Conservation (phyloP, 2,888 invertebrate species). For the Teleogryllus oceanicus region DNA sequence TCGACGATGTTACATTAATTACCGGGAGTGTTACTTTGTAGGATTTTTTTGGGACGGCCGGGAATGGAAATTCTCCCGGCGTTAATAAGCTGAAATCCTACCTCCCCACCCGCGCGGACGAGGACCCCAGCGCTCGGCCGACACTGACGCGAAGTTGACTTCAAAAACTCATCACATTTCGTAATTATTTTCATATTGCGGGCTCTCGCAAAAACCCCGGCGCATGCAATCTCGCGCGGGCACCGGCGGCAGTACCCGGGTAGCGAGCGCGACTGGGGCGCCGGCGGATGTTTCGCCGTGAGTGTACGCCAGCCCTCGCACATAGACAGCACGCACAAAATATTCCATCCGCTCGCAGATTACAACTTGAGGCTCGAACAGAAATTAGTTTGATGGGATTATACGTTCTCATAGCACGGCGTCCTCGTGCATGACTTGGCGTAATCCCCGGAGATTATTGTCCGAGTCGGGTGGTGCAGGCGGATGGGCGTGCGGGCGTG, state of each 20-base stretch:
- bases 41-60: background rate
- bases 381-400: constrained; percentile 18
- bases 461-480: background rate
- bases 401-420: constrained; percentile 1
- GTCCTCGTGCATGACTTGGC: background rate
- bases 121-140: background rate
- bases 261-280: too few relatives aligned
- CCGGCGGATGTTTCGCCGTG: too few relatives aligned
- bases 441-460: constrained; percentile 18
- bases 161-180: constrained; percentile 18
- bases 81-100: constrained; percentile 18
- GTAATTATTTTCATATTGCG: constrained; percentile 18
- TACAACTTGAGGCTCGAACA: constrained; percentile 18
- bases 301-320: background rate
- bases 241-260: too few relatives aligned
- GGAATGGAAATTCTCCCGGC: background rate
- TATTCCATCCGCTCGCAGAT: constrained; percentile 1
- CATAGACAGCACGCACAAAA: background rate
- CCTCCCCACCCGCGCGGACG: background rate
- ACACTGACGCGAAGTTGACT: background rate
- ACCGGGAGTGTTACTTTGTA: background rate
- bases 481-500: background rate
- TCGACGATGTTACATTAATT: constrained; percentile 18
- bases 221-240: background rate
- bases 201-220: background rate